Conservation (phyloP, 2,113 vertebrate genomes). For the Stegostoma tigrinum region DNA sequence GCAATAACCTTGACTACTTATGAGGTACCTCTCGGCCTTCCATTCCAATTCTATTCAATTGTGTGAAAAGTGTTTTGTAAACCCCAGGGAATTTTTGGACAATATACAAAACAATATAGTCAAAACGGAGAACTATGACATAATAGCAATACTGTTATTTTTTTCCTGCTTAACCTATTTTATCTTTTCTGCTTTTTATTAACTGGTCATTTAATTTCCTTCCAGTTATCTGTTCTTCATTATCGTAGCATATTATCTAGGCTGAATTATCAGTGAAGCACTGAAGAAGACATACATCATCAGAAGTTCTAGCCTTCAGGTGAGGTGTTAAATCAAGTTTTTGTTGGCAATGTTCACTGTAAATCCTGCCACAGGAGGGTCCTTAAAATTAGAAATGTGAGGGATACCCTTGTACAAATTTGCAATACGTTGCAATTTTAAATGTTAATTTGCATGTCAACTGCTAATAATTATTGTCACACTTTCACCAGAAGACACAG, state of each 20-base stretch:
- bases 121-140: too few species aligned
- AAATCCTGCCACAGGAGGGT: neutral
- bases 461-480: neutral
- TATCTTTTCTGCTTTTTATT: neutral
- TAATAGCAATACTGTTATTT: too few species aligned
- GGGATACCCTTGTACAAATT: neutral
- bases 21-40: too few species aligned
- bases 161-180: too few species aligned
- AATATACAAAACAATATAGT: too few species aligned
- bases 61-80: too few species aligned
- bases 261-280: neutral
- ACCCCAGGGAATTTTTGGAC: too few species aligned
- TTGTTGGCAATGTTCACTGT: neutral
- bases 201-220: neutral
- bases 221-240: neutral
- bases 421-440: neutral
- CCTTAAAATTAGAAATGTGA: neutral
- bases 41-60: too few species aligned
- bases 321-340: neutral
- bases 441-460: neutral
- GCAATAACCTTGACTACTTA: too few species aligned
- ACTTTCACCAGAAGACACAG: neutral
- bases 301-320: neutral
- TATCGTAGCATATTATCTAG: neutral
- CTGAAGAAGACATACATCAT: neutral